These are phyloP conservation scores for Poecile atricapillus DNA, from an alignment of 2,113 vertebrate species.

Conservation along the genomic window DNA sequence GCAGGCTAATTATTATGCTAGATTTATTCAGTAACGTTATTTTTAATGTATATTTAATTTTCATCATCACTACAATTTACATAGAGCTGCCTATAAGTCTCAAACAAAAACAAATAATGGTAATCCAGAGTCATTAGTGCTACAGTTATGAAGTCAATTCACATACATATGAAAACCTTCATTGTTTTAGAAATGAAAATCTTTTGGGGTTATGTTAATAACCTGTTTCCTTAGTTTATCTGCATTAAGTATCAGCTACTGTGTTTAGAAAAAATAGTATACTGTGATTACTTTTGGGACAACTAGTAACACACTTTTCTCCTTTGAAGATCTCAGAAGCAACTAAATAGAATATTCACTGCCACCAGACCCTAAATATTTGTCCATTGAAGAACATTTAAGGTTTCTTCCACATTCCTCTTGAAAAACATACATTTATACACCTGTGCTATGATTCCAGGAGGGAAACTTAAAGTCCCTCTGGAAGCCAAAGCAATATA, in stretches of 20 bases:
- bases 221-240: neutral
- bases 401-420: neutral
- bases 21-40: neutral
- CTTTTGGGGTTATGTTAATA: neutral
- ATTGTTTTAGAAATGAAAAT: neutral
- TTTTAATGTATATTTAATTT: neutral
- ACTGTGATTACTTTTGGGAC: neutral
- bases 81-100: neutral
- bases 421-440: neutral
- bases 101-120: neutral
- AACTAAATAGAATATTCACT: neutral
- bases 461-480: neutral
- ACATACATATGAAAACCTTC: neutral
- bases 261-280: neutral
- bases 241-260: neutral
- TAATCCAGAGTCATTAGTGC: neutral
- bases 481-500: neutral
- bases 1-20: neutral
- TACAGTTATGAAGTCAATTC: neutral
- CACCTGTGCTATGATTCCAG: neutral
- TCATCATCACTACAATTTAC: neutral
- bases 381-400: neutral
- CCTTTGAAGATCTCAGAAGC: neutral
- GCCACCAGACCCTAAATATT: neutral
- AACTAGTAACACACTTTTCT: neutral